Base-by-base conservation (phyloP, 2,888 invertebrate species). In the Troilus luridus region DNA sequence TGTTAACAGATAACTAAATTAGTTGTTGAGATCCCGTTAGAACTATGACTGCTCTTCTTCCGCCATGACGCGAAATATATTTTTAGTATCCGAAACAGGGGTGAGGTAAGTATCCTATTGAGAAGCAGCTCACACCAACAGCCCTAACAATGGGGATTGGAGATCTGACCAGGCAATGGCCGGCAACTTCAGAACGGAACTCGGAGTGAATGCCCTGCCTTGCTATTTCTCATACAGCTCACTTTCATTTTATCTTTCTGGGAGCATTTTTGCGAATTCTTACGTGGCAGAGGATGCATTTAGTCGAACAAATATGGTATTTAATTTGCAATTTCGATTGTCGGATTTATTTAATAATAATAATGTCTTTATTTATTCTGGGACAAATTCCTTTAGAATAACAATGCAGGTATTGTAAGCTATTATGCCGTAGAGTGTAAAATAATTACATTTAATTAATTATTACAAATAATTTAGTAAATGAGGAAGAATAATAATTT, bases 181-280 rank as follows among this genome's bases (percentile, higher is more conserved):
- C 64, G 64, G n/a, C 64, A 12, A 67, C 24, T 24, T 67, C 14
- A 67, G 67, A 56, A 81, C 81, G 81, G 81, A 81, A 81, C 81
- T 12, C 7, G 54, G 81, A 54, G 81, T 81, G 81, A 81, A 81
- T 81, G 81, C 81, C 81, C 81, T 81, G 54, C 81, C 54, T 81
- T 5, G 3, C 54, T 21, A 21, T 54, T 56, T 67, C 24, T 67
- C 67, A 24, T 12, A 67, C 12, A 24, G 67, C 10, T 24, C 1
- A 24, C 10, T 62, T 64, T 24, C 9, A 67, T 67, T 67, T 2
- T 24, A n/a, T 11, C 10, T 64, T 19, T 11, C 19, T 62, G 10
- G 5, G 62, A 7, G 21, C 21, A 21, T 21, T 62, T 6, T 19
- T 21, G n/a, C 21, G 19, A 19, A 19, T 21, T 21, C 9, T 62